Evolutionary conservation across 2,113 vertebrate species (phyloP), one percentile per base, ranked within the genome.

Genomic region (Sylvia atricapilla): DNA sequence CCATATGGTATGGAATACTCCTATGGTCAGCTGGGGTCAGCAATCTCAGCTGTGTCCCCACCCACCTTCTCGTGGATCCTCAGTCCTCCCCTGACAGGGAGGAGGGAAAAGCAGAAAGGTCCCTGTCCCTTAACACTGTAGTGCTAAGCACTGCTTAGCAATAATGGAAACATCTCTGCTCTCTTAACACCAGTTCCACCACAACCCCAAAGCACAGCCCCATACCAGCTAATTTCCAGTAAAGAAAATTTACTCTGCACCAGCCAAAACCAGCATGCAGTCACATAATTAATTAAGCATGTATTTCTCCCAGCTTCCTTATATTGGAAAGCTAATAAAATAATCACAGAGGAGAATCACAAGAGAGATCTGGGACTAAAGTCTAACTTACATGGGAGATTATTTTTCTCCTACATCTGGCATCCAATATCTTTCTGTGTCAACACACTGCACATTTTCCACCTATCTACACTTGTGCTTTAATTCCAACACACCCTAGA

Each of bases 1-100:
- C 37, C 52, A 59, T 25, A 44, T n/a, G 27, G 44, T 17, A 19
- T 39, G 37, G 18, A 49, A 67, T 24, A 20, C 3, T 6, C 37
- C 14, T 14, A 3, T 15, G 30, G 55, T 35, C 25, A 41, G 2
- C 1, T 62, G n/a, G 23, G 70, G 47, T 31, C 47, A 55, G 11
- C n/a, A 83, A 41, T 47, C 16, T 55, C n/a, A 68, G 39, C 21
- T 55, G 17, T 69, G 18, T 46, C 13, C 8, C 11, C 9, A 52
- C 46, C 19, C 23, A 67, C 1, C 23, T 59, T 20, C 37, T 30
- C 17, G 13, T 39, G 52, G 20, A 24, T 18, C 0, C 1, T n/a
- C 62, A 55, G 4, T 14, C 13, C 11, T n/a, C n/a, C 25, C 2
- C 21, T 41, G 47, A 27, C 3, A 27, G 30, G 7, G 17, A 23